These are phyloP conservation scores for Phocides pigmalion DNA, from an alignment of 1,140 invertebrate species.

Conservation along the genomic window DNA sequence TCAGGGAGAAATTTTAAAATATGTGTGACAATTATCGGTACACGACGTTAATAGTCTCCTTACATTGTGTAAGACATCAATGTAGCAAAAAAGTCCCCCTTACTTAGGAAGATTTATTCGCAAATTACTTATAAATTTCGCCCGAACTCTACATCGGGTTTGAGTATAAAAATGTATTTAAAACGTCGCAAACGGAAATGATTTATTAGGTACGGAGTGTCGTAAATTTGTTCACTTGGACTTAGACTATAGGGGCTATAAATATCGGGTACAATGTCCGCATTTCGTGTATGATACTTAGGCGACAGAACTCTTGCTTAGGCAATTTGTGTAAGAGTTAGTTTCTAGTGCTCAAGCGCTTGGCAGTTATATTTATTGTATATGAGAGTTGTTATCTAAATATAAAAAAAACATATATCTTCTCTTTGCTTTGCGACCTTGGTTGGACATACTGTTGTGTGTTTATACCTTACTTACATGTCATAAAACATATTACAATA, in stretches of 20 bases:
- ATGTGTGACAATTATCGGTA: slow-evolving; percentile 82
- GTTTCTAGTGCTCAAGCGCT: slow-evolving; percentile 1
- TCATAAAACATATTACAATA: no score
- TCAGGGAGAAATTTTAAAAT: slow-evolving; percentile 72
- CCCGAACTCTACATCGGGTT: slow-evolving; percentile 63
- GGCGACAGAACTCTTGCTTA: slow-evolving; percentile 8
- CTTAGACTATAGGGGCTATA: slow-evolving; percentile 71
- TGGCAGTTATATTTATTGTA: slow-evolving; percentile 9
- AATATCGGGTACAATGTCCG: slow-evolving; percentile 59
- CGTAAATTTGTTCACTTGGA: slow-evolving; percentile 79
- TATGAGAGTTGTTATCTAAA: neutral
- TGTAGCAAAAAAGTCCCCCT: slow-evolving; percentile 68
- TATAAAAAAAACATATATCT: no score
- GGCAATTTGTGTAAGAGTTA: slow-evolving; percentile 20
- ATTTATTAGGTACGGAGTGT: slow-evolving; percentile 75
- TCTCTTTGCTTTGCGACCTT: no score
- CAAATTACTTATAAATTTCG: slow-evolving; percentile 82
- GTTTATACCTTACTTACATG: no score
- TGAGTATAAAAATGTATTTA: slow-evolving; percentile 83
- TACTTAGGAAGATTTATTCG: slow-evolving; percentile 76
- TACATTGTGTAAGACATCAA: slow-evolving; percentile 62
- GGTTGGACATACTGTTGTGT: no score
- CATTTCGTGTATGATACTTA: slow-evolving; percentile 43
- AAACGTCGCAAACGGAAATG: slow-evolving; percentile 76
- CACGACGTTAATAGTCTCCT: slow-evolving; percentile 77